These are phyloP conservation scores for Pungitius pungitius DNA, from an alignment of 2,113 vertebrate genomes.

Conservation along the genomic window DNA sequence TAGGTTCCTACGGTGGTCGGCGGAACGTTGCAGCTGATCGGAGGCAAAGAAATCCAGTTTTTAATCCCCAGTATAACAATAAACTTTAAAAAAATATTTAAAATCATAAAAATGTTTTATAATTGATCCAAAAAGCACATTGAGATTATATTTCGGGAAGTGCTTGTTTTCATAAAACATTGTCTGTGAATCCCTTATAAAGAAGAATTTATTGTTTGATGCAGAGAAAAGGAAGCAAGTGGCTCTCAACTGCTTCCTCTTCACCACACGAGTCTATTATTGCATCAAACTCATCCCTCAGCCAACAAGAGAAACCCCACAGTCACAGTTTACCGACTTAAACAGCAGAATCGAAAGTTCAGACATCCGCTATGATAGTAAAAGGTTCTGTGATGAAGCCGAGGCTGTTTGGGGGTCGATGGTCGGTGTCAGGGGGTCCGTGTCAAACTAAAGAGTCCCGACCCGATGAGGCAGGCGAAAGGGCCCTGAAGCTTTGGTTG, in stretches of 20 bases:
- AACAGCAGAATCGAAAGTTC: not conserved
- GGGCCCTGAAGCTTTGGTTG: no score
- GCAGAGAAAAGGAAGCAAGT: not conserved
- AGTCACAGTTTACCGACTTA: conserved; percentile 17
- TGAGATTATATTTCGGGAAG: not conserved
- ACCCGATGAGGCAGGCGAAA: no score
- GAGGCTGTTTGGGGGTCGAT: no score
- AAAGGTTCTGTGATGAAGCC: no score
- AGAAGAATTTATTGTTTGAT: conserved; percentile 29
- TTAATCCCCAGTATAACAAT: no score
- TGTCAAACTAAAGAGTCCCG: no score
- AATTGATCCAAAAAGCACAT: not conserved
- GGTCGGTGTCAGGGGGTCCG: no score
- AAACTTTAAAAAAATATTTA: no score
- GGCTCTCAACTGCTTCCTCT: conserved; percentile 20
- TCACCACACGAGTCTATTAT: not conserved
- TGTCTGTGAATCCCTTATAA: no score
- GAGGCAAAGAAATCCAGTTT: not conserved
- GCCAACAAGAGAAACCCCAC: conserved; percentile 17
- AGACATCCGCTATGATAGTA: no score
- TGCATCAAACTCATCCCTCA: not conserved
- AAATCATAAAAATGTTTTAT: not conserved
- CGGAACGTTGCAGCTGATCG: no score
- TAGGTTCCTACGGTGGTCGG: no score
- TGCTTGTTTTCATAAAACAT: not conserved